Conservation (phyloP, 2,113 vertebrate genomes). For the Anolis sagrei region DNA sequence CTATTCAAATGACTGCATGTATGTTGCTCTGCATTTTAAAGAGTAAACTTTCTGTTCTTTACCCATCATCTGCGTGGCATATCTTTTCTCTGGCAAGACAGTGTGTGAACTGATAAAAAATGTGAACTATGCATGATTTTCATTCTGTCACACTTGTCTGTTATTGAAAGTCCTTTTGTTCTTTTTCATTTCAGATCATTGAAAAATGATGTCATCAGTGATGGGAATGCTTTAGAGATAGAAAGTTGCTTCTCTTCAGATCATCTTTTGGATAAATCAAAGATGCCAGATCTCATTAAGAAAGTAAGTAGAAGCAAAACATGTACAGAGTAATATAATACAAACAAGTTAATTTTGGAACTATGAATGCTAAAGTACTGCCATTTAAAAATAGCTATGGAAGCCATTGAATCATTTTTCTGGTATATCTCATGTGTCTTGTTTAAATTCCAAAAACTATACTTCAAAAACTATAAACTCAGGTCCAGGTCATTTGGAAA, state of each 20-base stretch:
- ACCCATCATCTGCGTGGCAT: too few species aligned
- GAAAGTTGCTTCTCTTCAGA: slow-evolving; percentile 87
- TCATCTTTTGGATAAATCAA: slow-evolving; percentile 85
- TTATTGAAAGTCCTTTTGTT: slow-evolving; percentile 28
- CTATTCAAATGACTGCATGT: too few species aligned
- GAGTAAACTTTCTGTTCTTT: too few species aligned
- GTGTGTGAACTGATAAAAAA: too few species aligned
- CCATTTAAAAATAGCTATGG: neutral
- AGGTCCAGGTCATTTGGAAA: too few species aligned
- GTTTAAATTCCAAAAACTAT: too few species aligned
- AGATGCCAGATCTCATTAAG: slow-evolving; percentile 93
- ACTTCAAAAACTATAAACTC: too few species aligned
- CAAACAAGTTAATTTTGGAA: slow-evolving; percentile 26
- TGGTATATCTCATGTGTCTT: too few species aligned
- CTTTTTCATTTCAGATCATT: slow-evolving; percentile 71
- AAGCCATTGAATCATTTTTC: neutral
- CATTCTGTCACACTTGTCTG: too few species aligned
- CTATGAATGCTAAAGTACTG: neutral
- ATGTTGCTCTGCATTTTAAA: too few species aligned
- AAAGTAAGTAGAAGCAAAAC: slow-evolving; percentile 81
- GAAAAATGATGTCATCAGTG: slow-evolving; percentile 67
- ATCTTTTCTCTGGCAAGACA: too few species aligned
- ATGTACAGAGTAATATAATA: neutral
- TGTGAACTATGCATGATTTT: too few species aligned
- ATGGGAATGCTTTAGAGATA: slow-evolving; percentile 86